Evolutionary conservation across 2,113 vertebrate species (phyloP).

Genomic region (Cochlearius cochlearius): DNA sequence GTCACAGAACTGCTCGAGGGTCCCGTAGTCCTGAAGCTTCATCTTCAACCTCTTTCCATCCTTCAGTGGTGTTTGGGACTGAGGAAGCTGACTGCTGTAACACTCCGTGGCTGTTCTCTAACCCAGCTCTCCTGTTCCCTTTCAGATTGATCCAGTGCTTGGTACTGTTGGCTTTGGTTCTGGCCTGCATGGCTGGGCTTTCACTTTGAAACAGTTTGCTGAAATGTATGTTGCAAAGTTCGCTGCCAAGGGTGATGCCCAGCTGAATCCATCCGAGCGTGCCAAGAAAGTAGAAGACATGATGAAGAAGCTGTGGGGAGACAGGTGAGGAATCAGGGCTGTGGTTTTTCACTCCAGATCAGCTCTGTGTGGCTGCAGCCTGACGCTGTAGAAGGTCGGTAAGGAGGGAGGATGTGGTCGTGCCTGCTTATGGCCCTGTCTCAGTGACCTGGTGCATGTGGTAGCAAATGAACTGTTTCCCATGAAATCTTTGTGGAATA

Average conservation of each 20-base stretch:
- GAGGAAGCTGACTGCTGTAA: background rate
- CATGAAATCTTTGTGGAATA: background rate
- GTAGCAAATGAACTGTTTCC: background rate
- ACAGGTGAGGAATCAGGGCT: constrained; percentile 70
- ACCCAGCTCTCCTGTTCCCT: background rate
- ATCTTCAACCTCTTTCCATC: accelerated
- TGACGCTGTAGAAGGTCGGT: accelerated
- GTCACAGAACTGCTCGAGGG: accelerated
- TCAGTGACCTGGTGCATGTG: accelerated
- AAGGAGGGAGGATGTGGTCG: background rate
- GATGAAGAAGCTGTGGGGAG: constrained; percentile 99
- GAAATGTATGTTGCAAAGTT: constrained; percentile 97
- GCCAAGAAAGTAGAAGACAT: constrained; percentile 97
- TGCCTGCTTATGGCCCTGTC: background rate
- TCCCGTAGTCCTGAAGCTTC: background rate
- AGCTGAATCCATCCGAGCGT: constrained; percentile 77
- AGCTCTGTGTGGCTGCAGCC: background rate
- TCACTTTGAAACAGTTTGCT: constrained; percentile 97
- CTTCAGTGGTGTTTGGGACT: accelerated
- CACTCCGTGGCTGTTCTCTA: accelerated
- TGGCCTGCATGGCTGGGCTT: constrained; percentile 96
- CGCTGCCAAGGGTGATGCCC: constrained; percentile 88
- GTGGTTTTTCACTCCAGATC: background rate
- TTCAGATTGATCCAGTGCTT: constrained; percentile 86
- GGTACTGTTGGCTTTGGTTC: constrained; percentile 97